Base-by-base conservation (phyloP, 2,797 vertebrate species). In the Oryzias sinensis region DNA sequence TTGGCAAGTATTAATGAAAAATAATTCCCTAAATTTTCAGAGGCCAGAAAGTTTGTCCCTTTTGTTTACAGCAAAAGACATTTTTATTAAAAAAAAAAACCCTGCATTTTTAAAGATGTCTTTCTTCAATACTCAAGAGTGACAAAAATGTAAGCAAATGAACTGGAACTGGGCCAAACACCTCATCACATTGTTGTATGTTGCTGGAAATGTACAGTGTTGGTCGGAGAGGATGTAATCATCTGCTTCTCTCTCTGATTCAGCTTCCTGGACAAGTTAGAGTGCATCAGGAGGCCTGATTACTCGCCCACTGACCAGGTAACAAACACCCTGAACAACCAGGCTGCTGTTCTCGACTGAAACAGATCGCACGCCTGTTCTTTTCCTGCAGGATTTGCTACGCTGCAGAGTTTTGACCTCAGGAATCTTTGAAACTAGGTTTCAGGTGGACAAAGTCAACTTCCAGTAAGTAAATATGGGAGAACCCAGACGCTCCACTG, bases 401-500 rank as follows among this genome's bases (percentile, higher is more conserved):
- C 93, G 96, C 66, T 98, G 97, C 93, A 90, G 97, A 90, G 97
- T 98, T 84, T 88, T 98, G 86, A 98, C 97, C 49, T 98, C 97
- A 65, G 97, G 97, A 63, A 98, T 98, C 85, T 94, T 97, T 80
- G 97, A 98, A 87, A 98, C 96, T 56, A 89, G 95, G 81, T 98
- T 98, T 86, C 96, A 98, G 91, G 96, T 98, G 81, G 97, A 98
- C 90, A 98, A 97, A 92, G 97, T 98, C 85, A 97, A 98, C 91
- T 98, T 98, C 84, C 97, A 98, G 97, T 98, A 88, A 96, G 96
- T 43, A 1, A 11, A 20, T 59, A 15, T 40, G 17, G n/a, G 7
- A 44, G n/a, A 33, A 33, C 9, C 33, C 9, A 33, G 8, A 9
- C 9, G 33, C 9, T 33, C 9, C 9, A 33, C 3, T 33, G 33